Conservation (phyloP, 2,888 invertebrate genomes). For the Bruchidius siliquastri region DNA sequence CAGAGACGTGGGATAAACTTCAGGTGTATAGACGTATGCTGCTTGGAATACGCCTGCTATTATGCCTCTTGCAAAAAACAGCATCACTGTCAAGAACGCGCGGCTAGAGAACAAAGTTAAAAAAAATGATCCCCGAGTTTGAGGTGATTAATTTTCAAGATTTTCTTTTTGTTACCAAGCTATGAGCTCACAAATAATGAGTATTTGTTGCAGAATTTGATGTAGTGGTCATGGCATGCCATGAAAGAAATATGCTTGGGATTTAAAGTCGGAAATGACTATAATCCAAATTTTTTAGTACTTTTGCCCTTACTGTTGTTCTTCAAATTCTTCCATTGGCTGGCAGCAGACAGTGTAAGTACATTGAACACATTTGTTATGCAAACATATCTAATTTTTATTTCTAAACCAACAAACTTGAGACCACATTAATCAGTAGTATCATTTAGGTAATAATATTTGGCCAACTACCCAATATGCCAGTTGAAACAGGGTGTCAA, state of each 20-base stretch:
- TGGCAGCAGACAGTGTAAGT: conserved; percentile 97
- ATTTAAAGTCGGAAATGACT: conserved; percentile 98
- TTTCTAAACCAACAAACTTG: no score
- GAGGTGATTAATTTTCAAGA: conserved; percentile 62
- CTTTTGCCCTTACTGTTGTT: conserved; percentile 94
- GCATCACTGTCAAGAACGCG: conserved; percentile 70
- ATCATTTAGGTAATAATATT: no score
- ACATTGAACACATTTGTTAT: conserved; percentile 8
- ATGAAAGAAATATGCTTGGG: conserved; percentile 99
- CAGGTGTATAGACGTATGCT: conserved; percentile 93
- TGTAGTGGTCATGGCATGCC: conserved; percentile 98
- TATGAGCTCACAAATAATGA: background rate
- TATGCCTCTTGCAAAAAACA: conserved; percentile 85
- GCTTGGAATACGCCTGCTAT: conserved; percentile 94
- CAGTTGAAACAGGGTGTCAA: no score
- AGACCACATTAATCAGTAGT: no score
- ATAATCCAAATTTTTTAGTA: conserved; percentile 96
- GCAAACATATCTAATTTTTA: no score
- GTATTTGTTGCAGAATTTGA: conserved; percentile 71
- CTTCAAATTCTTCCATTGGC: conserved; percentile 98
- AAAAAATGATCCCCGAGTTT: conserved; percentile 71
- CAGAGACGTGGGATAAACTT: conserved; percentile 87
- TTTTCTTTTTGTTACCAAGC: background rate
- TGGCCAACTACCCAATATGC: no score
- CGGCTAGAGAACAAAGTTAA: conserved; percentile 51